These are phyloP conservation scores for Microtus pennsylvanicus DNA, from an alignment of 2,113 vertebrate genomes.

Conservation along the genomic window DNA sequence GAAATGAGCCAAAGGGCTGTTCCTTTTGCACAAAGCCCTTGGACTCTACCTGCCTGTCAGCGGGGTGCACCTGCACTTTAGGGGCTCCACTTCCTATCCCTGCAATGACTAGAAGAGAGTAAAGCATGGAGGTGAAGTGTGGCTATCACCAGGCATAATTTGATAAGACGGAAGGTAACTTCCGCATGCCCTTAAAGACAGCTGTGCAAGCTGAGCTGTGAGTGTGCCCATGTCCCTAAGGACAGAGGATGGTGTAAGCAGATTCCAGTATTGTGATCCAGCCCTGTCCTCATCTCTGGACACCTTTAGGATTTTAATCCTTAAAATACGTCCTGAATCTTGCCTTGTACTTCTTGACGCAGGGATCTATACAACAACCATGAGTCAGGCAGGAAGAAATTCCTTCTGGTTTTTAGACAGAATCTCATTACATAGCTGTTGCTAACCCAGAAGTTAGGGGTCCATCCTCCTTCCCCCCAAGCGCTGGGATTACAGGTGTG, in stretches of 20 bases:
- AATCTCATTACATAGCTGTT: background rate
- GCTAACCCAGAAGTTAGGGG: background rate
- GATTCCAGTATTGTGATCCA: background rate
- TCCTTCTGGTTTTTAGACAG: background rate
- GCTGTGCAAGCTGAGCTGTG: conserved; percentile 5
- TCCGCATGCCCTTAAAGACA: conserved; percentile 7
- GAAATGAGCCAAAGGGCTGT: conserved; percentile 31
- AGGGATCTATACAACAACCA: no score
- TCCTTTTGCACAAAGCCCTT: conserved; percentile 15
- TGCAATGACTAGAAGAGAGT: conserved; percentile 40
- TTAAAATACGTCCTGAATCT: conserved; percentile 41
- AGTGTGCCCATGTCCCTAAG: background rate
- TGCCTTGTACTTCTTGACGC: conserved; percentile 42
- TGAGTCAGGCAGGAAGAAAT: background rate
- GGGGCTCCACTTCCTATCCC: conserved; percentile 34
- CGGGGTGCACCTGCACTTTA: background rate
- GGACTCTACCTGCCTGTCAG: background rate
- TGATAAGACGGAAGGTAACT: background rate
- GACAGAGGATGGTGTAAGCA: background rate
- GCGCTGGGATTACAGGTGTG: background rate
- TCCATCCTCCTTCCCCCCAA: background rate
- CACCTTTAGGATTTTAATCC: background rate
- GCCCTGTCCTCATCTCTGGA: background rate
- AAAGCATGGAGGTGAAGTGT: conserved; percentile 32
- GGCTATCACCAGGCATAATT: conserved; percentile 9